Evolutionary conservation across 1,140 invertebrate species (phyloP).

Genomic region (Drosophila gunungcola): DNA sequence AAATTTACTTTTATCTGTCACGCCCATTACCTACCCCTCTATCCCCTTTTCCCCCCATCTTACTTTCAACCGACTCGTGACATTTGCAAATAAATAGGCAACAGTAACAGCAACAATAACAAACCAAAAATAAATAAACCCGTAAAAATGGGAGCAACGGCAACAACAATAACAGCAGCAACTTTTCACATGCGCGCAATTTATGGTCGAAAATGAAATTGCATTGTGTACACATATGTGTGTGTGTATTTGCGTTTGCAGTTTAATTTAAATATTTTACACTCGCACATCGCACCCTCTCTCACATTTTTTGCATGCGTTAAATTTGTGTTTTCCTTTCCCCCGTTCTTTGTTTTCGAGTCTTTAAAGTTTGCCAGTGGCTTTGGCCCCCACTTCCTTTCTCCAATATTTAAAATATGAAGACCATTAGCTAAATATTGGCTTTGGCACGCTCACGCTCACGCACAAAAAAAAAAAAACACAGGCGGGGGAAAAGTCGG

Average conservation of each 20-base stretch:
- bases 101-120: constrained; percentile 33
- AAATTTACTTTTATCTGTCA: constrained; percentile 66
- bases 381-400: constrained; percentile 11
- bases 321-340: constrained; percentile 30
- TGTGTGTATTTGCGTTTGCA: constrained; percentile 49
- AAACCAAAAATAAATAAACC: constrained; percentile 32
- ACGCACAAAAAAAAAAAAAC: constrained; percentile 5
- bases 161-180: constrained; percentile 16
- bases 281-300: constrained; percentile 30
- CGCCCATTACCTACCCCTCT: constrained; percentile 8
- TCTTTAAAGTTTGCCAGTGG: constrained; percentile 40
- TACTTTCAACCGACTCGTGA: constrained; percentile 50
- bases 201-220: constrained; percentile 77
- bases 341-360: background rate
- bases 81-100: constrained; percentile 78
- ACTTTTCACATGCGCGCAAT: constrained; percentile 63
- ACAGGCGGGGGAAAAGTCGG: background rate
- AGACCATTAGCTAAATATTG: constrained; percentile 83
- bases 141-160: constrained; percentile 46
- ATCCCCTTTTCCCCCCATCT: background rate
- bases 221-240: constrained; percentile 36
- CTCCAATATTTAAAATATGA: constrained; percentile 81
- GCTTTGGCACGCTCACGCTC: constrained; percentile 76
- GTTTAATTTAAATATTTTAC: constrained; percentile 76
- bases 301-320: constrained; percentile 3